Conservation (phyloP, 2,888 invertebrate genomes). For the Sceliomorpha sp. region DNA sequence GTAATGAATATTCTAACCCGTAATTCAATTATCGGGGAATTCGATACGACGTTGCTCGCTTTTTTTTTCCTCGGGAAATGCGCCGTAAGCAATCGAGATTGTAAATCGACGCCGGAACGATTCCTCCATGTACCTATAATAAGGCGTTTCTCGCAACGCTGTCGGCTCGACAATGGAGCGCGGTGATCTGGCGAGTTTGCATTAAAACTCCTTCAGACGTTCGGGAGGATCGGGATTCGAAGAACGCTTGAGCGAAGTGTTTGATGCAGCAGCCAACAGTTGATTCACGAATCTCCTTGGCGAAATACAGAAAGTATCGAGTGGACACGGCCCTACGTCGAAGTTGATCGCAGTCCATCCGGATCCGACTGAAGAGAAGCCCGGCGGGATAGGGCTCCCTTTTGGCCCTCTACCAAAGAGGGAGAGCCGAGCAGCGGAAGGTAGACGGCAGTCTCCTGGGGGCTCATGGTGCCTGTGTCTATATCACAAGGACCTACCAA, state of each 20-base stretch:
- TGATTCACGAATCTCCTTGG: conserved; percentile 34
- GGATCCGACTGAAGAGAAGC: conserved; percentile 70
- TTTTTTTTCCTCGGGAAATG: no score
- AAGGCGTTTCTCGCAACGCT: no score
- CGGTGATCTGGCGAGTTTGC: neutral
- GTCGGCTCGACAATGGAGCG: no score
- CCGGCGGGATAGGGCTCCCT: conserved; percentile 73
- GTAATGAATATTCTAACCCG: conserved; percentile 23
- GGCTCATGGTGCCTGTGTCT: conserved; percentile 69
- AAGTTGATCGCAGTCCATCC: conserved; percentile 70
- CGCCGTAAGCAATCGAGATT: no score
- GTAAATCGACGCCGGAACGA: no score
- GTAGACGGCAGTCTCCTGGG: conserved; percentile 60
- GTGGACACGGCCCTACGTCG: conserved; percentile 60
- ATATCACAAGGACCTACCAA: conserved; percentile 69
- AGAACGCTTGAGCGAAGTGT: conserved; percentile 38
- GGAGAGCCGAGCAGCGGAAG: conserved; percentile 60
- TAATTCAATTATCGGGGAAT: conserved; percentile 10
- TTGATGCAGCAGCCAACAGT: conserved; percentile 34
- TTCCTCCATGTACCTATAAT: no score
- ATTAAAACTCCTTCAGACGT: conserved; percentile 4
- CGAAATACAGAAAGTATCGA: conserved; percentile 65
- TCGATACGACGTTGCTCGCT: no score
- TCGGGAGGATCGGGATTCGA: conserved; percentile 31
- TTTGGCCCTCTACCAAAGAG: conserved; percentile 77